These are phyloP conservation scores for Erebia ligea DNA, from an alignment of 2,888 invertebrate genomes.

Conservation along the genomic window DNA sequence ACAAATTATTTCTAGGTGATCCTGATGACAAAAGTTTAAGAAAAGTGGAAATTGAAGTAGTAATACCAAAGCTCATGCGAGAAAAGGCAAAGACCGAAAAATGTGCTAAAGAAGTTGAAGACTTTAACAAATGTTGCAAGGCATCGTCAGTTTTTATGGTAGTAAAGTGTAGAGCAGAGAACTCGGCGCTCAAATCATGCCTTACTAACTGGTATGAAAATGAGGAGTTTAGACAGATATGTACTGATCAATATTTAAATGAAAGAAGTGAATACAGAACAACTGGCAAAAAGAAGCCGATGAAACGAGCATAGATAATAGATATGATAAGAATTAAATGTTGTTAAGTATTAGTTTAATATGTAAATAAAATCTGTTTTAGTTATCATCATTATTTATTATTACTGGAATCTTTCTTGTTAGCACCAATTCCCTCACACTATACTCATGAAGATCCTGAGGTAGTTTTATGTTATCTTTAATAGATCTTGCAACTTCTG, in stretches of 20 bases:
- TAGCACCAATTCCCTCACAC: constrained; percentile 85
- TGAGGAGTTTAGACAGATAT: constrained; percentile 88
- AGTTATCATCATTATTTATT: constrained; percentile 71
- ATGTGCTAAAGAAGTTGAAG: constrained; percentile 88
- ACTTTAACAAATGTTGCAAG: constrained; percentile 89
- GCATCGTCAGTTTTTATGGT: constrained; percentile 87
- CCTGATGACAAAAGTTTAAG: constrained; percentile 92
- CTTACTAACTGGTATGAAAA: constrained; percentile 90
- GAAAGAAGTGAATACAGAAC: constrained; percentile 91
- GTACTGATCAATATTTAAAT: constrained; percentile 90
- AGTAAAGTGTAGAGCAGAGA: constrained; percentile 89
- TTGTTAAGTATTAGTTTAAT: constrained; percentile 27
- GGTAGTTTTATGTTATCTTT: constrained; percentile 64
- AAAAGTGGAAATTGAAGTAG: constrained; percentile 93
- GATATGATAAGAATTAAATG: constrained; percentile 29
- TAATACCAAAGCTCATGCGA: constrained; percentile 95
- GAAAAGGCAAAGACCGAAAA: constrained; percentile 91
- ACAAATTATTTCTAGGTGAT: constrained; percentile 85
- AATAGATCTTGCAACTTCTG: constrained; percentile 77
- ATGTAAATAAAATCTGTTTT: constrained; percentile 49
- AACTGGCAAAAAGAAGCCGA: constrained; percentile 88
- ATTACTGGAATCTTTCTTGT: constrained; percentile 79
- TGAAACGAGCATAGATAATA: constrained; percentile 68
- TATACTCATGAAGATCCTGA: constrained; percentile 80
- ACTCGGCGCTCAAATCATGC: constrained; percentile 87